These are phyloP conservation scores for Coleophora flavipennella DNA, from an alignment of 2,888 invertebrate genomes.

Conservation along the genomic window DNA sequence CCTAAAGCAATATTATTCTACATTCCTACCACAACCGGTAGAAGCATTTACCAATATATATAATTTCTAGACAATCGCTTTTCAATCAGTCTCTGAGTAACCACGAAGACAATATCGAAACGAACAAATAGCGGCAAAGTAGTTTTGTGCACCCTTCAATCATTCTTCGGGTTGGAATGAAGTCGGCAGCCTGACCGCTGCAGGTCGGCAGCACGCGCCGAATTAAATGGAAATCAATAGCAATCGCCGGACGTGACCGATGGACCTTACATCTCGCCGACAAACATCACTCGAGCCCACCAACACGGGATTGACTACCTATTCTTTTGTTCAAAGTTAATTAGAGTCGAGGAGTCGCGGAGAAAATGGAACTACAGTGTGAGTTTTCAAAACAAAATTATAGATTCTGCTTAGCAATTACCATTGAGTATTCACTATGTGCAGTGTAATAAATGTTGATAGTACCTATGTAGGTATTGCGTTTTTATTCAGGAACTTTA, in stretches of 20 bases:
- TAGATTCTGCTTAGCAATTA: background rate
- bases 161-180: constrained; percentile 35
- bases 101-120: constrained; percentile 13
- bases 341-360: too few relatives aligned
- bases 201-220: constrained; percentile 55
- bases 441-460: too few relatives aligned
- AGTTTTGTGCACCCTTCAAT: constrained; percentile 40
- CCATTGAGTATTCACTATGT: too few relatives aligned
- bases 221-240: constrained; percentile 71
- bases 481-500: too few relatives aligned
- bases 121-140: constrained; percentile 18
- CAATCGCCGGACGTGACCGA: constrained; percentile 54
- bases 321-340: too few relatives aligned
- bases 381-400: background rate
- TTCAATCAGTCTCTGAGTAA: background rate
- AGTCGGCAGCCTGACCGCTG: constrained; percentile 29
- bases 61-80: too few relatives aligned
- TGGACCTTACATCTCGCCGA: constrained; percentile 43
- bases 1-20: background rate
- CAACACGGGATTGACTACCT: too few relatives aligned
- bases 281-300: constrained; percentile 19
- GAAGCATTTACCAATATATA: too few relatives aligned
- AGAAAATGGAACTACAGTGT: too few relatives aligned
- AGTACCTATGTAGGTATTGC: too few relatives aligned
- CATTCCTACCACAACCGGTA: too few relatives aligned